These are phyloP conservation scores for Carcharodon carcharias DNA, from an alignment of 2,797 vertebrate species.

Conservation along the genomic window DNA sequence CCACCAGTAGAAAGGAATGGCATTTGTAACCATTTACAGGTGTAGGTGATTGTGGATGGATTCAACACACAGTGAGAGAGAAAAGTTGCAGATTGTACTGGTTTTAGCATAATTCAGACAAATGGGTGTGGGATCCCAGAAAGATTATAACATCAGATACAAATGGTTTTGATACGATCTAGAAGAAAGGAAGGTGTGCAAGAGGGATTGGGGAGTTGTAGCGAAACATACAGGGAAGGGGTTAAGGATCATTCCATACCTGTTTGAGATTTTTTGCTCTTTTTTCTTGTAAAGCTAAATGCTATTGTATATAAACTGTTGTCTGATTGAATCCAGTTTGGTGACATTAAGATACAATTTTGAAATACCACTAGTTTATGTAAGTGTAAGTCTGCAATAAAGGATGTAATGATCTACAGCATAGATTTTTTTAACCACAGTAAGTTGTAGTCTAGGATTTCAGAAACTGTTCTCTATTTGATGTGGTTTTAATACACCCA, in stretches of 20 bases:
- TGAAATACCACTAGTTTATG: neutral
- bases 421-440: neutral
- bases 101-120: neutral
- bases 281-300: neutral
- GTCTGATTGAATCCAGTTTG: neutral
- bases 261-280: neutral
- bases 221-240: neutral
- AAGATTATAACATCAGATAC: neutral
- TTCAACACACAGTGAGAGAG: neutral
- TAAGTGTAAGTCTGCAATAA: neutral
- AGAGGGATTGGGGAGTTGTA: neutral
- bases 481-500: neutral
- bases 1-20: neutral
- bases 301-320: neutral
- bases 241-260: neutral
- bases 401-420: neutral
- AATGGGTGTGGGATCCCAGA: neutral
- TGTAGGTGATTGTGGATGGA: neutral
- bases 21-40: neutral
- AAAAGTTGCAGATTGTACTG: neutral
- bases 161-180: conserved; percentile 1
- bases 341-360: neutral
- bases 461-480: neutral
- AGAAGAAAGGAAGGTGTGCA: neutral
- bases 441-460: neutral